phyloP scores from a whole-genome alignment of 2,888 invertebrate genomes.

The Andrena flavipes region DNA sequence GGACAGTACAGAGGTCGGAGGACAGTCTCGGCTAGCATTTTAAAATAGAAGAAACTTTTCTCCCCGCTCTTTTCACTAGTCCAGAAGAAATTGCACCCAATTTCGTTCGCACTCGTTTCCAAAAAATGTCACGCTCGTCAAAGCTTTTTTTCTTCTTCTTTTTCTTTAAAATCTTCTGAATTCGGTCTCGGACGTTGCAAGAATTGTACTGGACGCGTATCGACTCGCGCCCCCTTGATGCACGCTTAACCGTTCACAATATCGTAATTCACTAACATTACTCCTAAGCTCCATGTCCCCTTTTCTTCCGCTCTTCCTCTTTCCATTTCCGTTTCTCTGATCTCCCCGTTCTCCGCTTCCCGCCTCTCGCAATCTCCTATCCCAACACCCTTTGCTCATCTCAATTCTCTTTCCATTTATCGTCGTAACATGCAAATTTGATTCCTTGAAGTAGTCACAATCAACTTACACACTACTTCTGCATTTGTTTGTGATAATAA shows the following conservation, averaged over 20 bases:
- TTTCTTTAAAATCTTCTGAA: neutral
- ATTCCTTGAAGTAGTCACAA: slow-evolving; percentile 76
- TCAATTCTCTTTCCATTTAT: slow-evolving; percentile 52
- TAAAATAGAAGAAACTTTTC: neutral
- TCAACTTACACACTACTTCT: slow-evolving; percentile 74
- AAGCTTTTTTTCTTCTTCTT: neutral
- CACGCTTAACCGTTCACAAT: slow-evolving; percentile 77
- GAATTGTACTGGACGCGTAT: slow-evolving; percentile 38
- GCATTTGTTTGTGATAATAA: slow-evolving; percentile 71
- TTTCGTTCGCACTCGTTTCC: neutral
- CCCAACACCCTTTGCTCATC: neutral
- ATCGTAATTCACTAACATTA: slow-evolving; percentile 70
- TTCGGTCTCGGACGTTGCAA: neutral
- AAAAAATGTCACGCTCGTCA: neutral
- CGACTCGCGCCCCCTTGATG: slow-evolving; percentile 72
- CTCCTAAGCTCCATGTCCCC: slow-evolving; percentile 36
- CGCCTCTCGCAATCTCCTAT: slow-evolving; percentile 16
- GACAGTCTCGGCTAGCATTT: neutral
- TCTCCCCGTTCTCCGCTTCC: neutral
- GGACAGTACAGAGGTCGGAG: neutral
- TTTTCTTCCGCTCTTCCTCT: slow-evolving; percentile 13
- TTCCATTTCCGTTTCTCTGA: slow-evolving; percentile 29
- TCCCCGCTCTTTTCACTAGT: neutral
- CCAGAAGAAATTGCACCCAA: neutral
- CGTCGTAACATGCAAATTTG: slow-evolving; percentile 79